Evolutionary conservation across 2,888 invertebrate species (phyloP), one percentile per base, ranked within the genome.

Genomic region (Pasiphila rectangulata): DNA sequence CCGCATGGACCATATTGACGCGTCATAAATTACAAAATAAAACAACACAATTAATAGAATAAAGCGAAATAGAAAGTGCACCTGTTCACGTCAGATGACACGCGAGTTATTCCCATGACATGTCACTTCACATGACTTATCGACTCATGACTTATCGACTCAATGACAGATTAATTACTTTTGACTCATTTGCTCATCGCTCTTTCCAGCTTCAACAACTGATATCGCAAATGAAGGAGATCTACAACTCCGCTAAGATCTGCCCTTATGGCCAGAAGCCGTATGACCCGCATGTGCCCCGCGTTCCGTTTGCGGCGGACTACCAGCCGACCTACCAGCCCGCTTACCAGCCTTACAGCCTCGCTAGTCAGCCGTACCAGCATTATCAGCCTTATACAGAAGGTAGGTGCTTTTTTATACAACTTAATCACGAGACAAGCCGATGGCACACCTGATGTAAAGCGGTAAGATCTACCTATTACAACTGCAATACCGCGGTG

Each of bases 141-240:
- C 3, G 6, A 7, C 12, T n/a, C 9, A 2, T 19, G 25, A 25
- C 25, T 30, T 21, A 7, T 38, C 12, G n/a, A n/a, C n/a, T n/a
- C n/a, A n/a, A n/a, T n/a, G n/a, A n/a, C n/a, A n/a, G n/a, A n/a
- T n/a, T n/a, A n/a, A n/a, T n/a, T n/a, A n/a, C n/a, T n/a, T n/a
- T n/a, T n/a, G n/a, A n/a, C n/a, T n/a, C n/a, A n/a, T n/a, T n/a
- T n/a, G n/a, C n/a, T n/a, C n/a, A n/a, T n/a, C n/a, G n/a, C n/a
- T 77, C 1, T 10, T 67, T 83, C 1, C 79, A 94, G 94, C 90
- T 94, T 42, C 92, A 93, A 61, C 92, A 92, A 64, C 66, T 94
- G 20, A 92, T 95, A 59, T 85, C 92, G 0, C 93, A 94, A 69
- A 95, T 95, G 95, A 94, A 94, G 67, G 94, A 94, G 60, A 89